Base-by-base conservation (phyloP, 2,888 invertebrate species). In the Drosophila ezoana region DNA sequence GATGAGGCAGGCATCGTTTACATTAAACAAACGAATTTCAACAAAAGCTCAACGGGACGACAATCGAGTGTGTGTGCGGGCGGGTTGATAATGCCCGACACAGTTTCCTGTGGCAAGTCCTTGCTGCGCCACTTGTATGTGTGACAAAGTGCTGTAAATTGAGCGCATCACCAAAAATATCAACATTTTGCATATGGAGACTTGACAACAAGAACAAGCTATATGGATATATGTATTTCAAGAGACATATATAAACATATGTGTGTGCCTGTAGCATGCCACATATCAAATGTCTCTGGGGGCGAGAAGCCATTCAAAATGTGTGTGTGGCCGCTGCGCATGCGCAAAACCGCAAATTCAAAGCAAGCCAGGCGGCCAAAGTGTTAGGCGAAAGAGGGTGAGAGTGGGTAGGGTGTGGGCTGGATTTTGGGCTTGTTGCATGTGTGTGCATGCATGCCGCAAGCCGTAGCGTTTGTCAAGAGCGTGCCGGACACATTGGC, bases 81-180 rank as follows among this genome's bases (percentile, higher is more conserved):
- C 45, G 58, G 44, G 38, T 45, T 58, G 57, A 53, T 57, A 64
- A 64, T 64, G 66, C 33, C 69, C 79, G 81, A 81, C 81, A 82
- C 75, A 82, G 81, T 82, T 84, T 81, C 71, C 81, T 81, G 79
- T 74, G 51, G 37, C 59, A 48, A 44, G 53, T 75, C 58, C 74
- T 70, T 48, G 45, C 58, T 38, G 47, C 37, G 28, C 4, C 16
- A 6, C 13, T 11, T 20, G 20, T 33, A 33, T 45, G 44, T 38
- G 28, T 48, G 43, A 20, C 45, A 70, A 71, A 75, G 83, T 81
- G 83, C 79, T 79, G 81, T 76, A 82, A 81, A 79, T 82, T 82
- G 83, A 81, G 83, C 81, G 76, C 79, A 81, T 79, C 81, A 65
- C 73, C 69, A 72, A 75, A 72, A 77, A 69, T 72, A 72, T 65